Conservation (phyloP, 2,888 invertebrate species). For the Sarcophaga rosellei region DNA sequence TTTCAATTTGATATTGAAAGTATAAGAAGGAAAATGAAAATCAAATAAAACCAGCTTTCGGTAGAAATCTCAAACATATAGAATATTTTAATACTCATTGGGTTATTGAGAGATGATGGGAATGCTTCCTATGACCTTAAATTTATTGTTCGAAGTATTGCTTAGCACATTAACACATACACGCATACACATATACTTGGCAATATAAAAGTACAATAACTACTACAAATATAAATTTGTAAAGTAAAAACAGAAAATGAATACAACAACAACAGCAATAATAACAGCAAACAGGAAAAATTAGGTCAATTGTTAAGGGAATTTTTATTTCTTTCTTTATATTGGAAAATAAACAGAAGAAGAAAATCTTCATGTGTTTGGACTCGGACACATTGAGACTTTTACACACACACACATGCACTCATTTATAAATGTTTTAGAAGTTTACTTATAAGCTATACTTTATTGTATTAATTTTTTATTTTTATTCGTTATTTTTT, state of each 20-base stretch:
- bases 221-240: background rate
- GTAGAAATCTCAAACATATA: background rate
- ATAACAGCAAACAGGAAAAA: conserved; percentile 12
- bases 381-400: background rate
- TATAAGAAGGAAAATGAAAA: too few species aligned
- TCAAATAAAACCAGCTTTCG: background rate
- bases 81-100: background rate
- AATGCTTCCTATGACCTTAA: conserved; percentile 7
- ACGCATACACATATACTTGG: background rate
- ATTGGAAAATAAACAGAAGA: conserved; percentile 6
- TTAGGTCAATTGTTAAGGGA: conserved; percentile 62
- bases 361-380: background rate
- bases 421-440: background rate
- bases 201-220: background rate
- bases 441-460: conserved; percentile 7
- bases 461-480: conserved; percentile 21
- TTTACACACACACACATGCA: too few species aligned
- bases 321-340: conserved; percentile 9
- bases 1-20: too few species aligned
- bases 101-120: background rate
- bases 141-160: conserved; percentile 20
- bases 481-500: background rate
- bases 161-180: background rate
- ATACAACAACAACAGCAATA: background rate
- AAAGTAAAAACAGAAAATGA: conserved; percentile 17